phyloP scores from a whole-genome alignment of 2,888 invertebrate genomes.

The Drosophila leonis region DNA sequence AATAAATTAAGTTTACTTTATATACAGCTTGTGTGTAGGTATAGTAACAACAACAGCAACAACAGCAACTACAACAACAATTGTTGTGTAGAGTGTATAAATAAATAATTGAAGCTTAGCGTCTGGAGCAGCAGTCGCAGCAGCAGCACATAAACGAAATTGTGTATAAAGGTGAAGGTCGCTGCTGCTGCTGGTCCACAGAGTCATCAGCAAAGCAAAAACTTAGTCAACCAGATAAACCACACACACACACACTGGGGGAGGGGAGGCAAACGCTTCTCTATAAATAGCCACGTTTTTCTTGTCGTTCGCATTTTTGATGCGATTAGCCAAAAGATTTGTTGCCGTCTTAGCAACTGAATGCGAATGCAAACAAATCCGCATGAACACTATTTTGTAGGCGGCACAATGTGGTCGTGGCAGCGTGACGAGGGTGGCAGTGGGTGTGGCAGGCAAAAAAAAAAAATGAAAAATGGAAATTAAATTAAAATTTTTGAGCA shows the following conservation, averaged over 20 bases:
- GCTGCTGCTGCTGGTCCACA: conserved; percentile 27
- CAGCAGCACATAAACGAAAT: conserved; percentile 6
- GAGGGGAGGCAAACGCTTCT: neutral
- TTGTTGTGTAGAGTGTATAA: conserved; percentile 35
- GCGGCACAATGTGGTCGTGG: neutral
- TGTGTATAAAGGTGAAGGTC: conserved; percentile 71
- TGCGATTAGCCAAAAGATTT: conserved; percentile 68
- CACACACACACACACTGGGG: conserved; percentile 5
- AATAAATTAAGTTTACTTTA: conserved; percentile 77
- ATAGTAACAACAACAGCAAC: conserved; percentile 39
- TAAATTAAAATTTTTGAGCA: conserved; percentile 51
- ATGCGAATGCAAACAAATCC: conserved; percentile 54
- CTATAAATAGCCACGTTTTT: conserved; percentile 56
- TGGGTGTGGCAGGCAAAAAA: conserved; percentile 7
- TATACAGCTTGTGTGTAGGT: conserved; percentile 56
- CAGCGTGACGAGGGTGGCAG: neutral
- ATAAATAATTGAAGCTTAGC: conserved; percentile 50
- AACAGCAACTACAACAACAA: conserved; percentile 20
- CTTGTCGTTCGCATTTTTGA: conserved; percentile 56
- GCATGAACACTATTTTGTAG: conserved; percentile 34
- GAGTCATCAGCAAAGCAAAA: conserved; percentile 38
- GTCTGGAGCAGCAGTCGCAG: conserved; percentile 28
- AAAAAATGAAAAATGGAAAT: conserved; percentile 50
- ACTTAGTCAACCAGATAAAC: conserved; percentile 34
- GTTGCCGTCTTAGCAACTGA: conserved; percentile 62